Conservation (phyloP, 2,797 vertebrate species). For the Sciurus vulgaris region DNA sequence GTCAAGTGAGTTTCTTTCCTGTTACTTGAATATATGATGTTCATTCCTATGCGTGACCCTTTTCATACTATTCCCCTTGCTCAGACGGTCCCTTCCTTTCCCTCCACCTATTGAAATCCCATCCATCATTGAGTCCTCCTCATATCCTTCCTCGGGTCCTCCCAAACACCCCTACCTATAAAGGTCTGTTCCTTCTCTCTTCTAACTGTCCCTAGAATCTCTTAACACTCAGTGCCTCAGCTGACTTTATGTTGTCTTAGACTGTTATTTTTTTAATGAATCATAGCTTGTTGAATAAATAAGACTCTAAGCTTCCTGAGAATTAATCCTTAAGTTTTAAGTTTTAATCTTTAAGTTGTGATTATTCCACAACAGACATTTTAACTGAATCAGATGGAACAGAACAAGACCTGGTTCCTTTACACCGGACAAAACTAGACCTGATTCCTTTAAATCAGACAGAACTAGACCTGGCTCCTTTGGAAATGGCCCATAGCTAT, state of each 20-base stretch:
- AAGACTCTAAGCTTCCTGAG: not conserved
- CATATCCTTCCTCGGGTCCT: not conserved
- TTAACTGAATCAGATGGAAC: not conserved
- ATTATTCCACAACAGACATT: not conserved
- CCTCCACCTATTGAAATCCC: not conserved
- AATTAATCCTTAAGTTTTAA: not conserved
- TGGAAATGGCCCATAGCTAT: not conserved
- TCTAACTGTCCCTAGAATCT: not conserved
- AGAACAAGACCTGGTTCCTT: not conserved
- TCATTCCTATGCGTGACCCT: not conserved
- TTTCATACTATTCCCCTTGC: not conserved
- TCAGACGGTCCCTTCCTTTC: not conserved
- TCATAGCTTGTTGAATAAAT: not conserved
- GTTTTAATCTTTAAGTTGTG: constrained; percentile 28
- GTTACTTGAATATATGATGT: not conserved
- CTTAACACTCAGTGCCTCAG: not conserved
- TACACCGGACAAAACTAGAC: not conserved
- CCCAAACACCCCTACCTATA: not conserved
- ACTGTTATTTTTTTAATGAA: not conserved
- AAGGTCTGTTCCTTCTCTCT: not conserved
- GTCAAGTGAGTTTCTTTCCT: not conserved
- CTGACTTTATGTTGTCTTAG: not conserved
- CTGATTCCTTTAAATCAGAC: not conserved
- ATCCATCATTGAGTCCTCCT: not conserved
- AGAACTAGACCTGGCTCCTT: not conserved